Evolutionary conservation across 2,888 invertebrate species (phyloP).

Genomic region (Ferrisia virgata): DNA sequence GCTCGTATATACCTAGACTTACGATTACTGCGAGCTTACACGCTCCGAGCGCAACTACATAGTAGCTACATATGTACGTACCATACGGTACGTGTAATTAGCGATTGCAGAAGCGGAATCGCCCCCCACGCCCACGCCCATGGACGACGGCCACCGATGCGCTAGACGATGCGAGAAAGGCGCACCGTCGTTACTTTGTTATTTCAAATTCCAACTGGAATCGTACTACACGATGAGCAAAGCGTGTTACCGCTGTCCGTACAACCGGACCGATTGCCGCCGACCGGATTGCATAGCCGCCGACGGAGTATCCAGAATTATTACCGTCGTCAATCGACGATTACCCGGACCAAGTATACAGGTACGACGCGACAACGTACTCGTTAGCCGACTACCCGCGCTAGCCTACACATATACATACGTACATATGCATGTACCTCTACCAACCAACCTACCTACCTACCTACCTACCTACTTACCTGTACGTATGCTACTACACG

Average conservation of each 20-base stretch:
- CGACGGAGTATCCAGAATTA: slow-evolving; percentile 72
- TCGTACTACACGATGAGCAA: slow-evolving; percentile 84
- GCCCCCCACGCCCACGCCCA: neutral
- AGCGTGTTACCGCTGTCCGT: slow-evolving; percentile 81
- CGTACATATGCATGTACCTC: too few relatives aligned
- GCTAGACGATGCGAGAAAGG: slow-evolving; percentile 62
- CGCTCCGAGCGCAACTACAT: too few relatives aligned
- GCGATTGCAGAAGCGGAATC: neutral
- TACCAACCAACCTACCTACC: too few relatives aligned
- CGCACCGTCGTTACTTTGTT: slow-evolving; percentile 63
- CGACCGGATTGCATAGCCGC: slow-evolving; percentile 77
- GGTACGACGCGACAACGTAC: slow-evolving; percentile 55
- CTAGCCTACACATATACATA: too few relatives aligned
- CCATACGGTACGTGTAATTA: too few relatives aligned
- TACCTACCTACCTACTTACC: too few relatives aligned
- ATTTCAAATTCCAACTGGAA: slow-evolving; percentile 72
- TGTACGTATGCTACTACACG: too few relatives aligned
- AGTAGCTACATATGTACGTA: too few relatives aligned
- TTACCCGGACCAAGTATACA: slow-evolving; percentile 84
- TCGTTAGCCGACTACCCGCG: neutral
- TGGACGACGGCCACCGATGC: slow-evolving; percentile 55
- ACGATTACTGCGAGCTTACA: too few relatives aligned
- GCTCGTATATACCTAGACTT: too few relatives aligned
- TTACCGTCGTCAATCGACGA: slow-evolving; percentile 78
- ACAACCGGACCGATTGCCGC: slow-evolving; percentile 69